These are phyloP conservation scores for Palaemon carinicauda DNA, from an alignment of 1,140 invertebrate genomes.

Conservation along the genomic window DNA sequence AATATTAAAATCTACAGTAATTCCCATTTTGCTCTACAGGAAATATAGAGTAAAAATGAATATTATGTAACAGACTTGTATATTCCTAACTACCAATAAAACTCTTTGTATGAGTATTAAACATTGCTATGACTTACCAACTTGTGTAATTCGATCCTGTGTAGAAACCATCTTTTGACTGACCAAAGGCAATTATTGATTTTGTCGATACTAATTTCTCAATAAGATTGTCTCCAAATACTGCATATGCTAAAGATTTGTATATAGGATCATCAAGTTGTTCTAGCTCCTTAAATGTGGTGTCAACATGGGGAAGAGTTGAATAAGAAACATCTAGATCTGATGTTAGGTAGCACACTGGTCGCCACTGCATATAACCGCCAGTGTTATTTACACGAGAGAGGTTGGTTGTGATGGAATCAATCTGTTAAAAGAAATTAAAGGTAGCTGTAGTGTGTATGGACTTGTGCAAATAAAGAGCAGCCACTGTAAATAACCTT, in stretches of 20 bases:
- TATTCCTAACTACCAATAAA: no score
- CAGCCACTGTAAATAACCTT: no score
- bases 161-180: constrained; percentile 32
- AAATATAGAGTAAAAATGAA: no score
- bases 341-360: constrained; percentile 29
- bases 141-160: constrained; percentile 31
- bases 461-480: no score
- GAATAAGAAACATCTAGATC: constrained; percentile 3
- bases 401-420: not conserved
- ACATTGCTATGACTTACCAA: constrained; percentile 1
- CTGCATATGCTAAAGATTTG: constrained; percentile 30
- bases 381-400: not conserved
- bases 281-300: not conserved
- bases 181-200: constrained; percentile 12
- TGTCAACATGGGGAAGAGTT: constrained; percentile 20
- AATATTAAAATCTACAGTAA: no score
- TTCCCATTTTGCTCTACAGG: no score
- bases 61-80: no score
- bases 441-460: no score
- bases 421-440: constrained; percentile 13
- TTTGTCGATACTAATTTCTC: not conserved
- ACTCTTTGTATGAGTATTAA: no score
- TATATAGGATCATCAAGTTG: not conserved
- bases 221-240: constrained; percentile 12
- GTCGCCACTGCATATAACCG: constrained; percentile 44